Evolutionary conservation across 2,113 vertebrate genomes (phyloP), one percentile per base, ranked within the genome.

Genomic region (Sprattus sprattus): DNA sequence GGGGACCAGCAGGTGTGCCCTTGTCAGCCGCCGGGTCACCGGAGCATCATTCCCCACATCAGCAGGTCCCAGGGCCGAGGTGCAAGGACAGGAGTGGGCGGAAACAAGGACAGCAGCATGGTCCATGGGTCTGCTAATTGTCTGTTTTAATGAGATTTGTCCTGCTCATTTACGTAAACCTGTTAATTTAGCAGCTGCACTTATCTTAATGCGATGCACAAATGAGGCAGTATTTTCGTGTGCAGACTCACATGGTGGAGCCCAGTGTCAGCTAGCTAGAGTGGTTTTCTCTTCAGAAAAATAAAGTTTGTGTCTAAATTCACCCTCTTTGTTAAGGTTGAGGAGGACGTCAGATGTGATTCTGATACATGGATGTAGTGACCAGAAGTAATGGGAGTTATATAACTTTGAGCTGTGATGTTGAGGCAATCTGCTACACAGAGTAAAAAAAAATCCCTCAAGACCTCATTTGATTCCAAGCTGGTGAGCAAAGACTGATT

Each of bases 1-100:
- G 81, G 64, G 82, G 87, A 80, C 67, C 6, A 82, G 82, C 87
- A 89, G 89, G 89, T 89, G 89, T 87, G 78, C 60, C 86, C 87
- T 84, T 87, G 89, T 85, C 85, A 86, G 85, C 86, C 82, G 15
- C 83, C 67, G 87, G 85, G 80, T 87, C 83, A 45, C 46, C 67
- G 83, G 8, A 50, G n/a, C 67, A 0, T 32, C 28, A 10, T 3
- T 71, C 64, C 64, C 64, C 28, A 32, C 64, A 71, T 71, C 64
- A 71, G 71, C 71, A 39, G 71, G 71, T 13, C 71, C 44, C 71
- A 32, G 39, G 71, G 71, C 32, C 64, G 32, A 71, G 28, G 25
- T 25, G 64, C 64, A 71, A 32, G 64, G 25, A 15, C n/a, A 0
- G 64, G 2, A 64, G 57, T 4, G 64, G 64, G n/a, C 8, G 6